Evolutionary conservation across 2,797 vertebrate species (phyloP), one percentile per base, ranked within the genome.

Genomic region (Dendrocincla fuliginosa): DNA sequence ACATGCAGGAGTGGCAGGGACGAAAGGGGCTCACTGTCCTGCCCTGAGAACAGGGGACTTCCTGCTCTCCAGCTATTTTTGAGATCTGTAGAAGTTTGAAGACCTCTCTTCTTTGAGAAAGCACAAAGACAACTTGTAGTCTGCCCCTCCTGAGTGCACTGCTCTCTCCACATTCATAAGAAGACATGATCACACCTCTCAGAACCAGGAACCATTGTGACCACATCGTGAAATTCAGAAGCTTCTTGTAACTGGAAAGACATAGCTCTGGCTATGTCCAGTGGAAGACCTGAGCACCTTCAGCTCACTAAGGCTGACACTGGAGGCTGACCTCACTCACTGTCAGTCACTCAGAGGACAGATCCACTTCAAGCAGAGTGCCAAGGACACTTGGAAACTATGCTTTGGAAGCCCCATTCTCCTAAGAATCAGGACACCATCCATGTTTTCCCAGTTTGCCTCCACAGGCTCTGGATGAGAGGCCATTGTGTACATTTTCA

Each of bases 151-250:
- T 67, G 6, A 1, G 10, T 24, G 5, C 27, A 27, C n/a, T 69
- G 20, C 11, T 13, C 4, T 65, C 39, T 53, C 30, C 60, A 24
- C 2, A 4, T 8, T 33, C 20, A 39, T 22, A 12, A 46, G 32
- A 56, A 80, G 19, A 11, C 2, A 0, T 22, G 24, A 76, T 60
- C n/a, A 42, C 10, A 24, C 1, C 5, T 64, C 71, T 56, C 37
- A 33, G 30, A 79, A 68, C 46, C 20, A 17, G 41, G 32, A 78
- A 30, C 3, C 1, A 1, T 1, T 50, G 20, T 42, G n/a, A 42
- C 3, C 27, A 33, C 1, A 0, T 27, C 0, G 0, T 12, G 64
- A 23, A 56, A 74, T 64, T 82, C 28, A 60, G 37, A 37, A 87
- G 9, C 28, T 83, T 52, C 24, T 20, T 19, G 6, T 73, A 55